Conservation (phyloP, 1,140 invertebrate species). For the Sesamia nonagrioides region DNA sequence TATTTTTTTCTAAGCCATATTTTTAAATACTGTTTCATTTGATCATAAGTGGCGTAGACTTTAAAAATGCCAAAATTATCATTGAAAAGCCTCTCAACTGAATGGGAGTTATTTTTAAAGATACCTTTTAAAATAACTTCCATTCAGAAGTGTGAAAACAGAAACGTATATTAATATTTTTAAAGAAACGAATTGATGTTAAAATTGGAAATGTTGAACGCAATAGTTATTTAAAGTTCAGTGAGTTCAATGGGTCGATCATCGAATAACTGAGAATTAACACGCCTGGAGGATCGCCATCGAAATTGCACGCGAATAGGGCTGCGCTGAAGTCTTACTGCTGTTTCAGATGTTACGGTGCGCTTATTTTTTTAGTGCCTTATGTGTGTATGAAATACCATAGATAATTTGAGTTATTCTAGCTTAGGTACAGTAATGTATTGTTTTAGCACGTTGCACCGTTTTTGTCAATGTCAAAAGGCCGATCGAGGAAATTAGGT, state of each 20-base stretch:
- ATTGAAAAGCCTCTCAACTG: not conserved
- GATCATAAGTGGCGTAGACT: no score
- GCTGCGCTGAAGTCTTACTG: conserved; percentile 1
- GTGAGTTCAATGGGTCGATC: conserved; percentile 50
- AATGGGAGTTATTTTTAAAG: not conserved
- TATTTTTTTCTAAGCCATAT: no score
- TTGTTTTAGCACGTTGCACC: no score
- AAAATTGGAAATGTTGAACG: conserved; percentile 41
- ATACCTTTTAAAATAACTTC: not conserved
- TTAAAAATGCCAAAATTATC: not conserved
- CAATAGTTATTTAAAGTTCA: conserved; percentile 58
- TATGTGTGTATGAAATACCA: not conserved
- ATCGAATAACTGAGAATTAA: conserved; percentile 59
- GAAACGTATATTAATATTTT: conserved; percentile 39
- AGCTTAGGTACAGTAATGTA: not conserved
- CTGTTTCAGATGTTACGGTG: not conserved
- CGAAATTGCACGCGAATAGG: conserved; percentile 24
- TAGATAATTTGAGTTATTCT: not conserved
- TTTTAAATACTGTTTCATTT: no score
- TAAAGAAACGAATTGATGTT: conserved; percentile 13
- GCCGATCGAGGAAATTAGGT: no score
- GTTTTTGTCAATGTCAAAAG: no score
- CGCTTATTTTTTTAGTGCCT: not conserved
- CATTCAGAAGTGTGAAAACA: conserved; percentile 41
- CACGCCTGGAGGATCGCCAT: conserved; percentile 44